A percentile compares a stretch with the other conserved stretches of the same genome.
These are phyloP conservation scores for Calliphora vomitoria DNA, from an alignment of 2,888 invertebrate species.

Conservation along the genomic window DNA sequence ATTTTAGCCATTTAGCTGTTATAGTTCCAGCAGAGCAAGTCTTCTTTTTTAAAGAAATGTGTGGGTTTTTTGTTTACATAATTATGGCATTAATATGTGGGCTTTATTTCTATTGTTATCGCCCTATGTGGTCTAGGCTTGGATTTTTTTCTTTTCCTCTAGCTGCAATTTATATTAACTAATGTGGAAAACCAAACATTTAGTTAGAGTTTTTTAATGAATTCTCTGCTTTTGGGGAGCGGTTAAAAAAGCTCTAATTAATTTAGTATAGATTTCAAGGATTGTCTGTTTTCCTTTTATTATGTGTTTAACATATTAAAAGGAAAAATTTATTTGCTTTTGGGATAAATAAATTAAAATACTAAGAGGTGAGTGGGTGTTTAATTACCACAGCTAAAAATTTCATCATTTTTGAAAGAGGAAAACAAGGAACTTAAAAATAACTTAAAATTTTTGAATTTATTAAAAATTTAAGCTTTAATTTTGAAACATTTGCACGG, in stretches of 20 bases:
- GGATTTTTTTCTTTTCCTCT: background rate
- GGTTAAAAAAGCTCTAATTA: conserved; percentile 58
- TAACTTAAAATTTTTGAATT: no score
- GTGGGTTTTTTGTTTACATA: conserved; percentile 73
- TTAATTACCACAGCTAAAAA: background rate
- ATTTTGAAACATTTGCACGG: no score
- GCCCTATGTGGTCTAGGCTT: conserved; percentile 67
- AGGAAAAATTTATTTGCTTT: background rate
- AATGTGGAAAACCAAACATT: conserved; percentile 35
- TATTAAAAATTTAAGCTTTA: no score
- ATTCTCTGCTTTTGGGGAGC: conserved; percentile 16
- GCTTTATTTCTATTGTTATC: conserved; percentile 62
- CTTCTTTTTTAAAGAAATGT: conserved; percentile 58
- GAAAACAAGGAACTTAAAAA: no score
- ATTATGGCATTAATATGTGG: conserved; percentile 74
- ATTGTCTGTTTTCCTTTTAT: background rate
- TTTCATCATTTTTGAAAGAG: no score
- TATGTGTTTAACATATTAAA: background rate
- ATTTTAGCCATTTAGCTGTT: conserved; percentile 22
- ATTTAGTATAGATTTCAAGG: conserved; percentile 44
- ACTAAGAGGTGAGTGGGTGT: background rate
- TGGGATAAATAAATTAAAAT: background rate
- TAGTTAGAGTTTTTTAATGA: background rate
- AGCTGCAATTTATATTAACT: background rate
- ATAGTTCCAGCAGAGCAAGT: conserved; percentile 9